Evolutionary conservation across 1,140 invertebrate species (phyloP), one percentile per base, ranked within the genome.

Genomic region (Rhagoletis pomonella): DNA sequence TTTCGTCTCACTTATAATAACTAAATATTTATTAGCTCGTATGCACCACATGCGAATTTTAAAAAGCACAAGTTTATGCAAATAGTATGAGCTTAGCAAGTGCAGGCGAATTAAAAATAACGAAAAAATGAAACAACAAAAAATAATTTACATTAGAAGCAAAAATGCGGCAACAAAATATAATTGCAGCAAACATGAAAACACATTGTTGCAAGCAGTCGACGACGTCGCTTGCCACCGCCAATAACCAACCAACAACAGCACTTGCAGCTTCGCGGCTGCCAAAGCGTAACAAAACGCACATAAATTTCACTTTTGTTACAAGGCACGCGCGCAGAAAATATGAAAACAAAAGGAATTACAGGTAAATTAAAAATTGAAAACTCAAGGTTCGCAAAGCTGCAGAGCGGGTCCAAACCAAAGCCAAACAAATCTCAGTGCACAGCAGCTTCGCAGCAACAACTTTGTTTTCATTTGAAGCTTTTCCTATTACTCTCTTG

Each of bases 231-330:
- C 17, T 19, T 19, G 62, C 62, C 62, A 2, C 10, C 17, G 62
- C 65, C 10, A 19, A 19, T n/a, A 64, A 14, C 9, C 17, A 17
- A 77, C 12, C 42, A 77, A n/a, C 47, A 50, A 14, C 7, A 47
- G 73, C 73, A 81, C 47, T 81, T 81, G 19, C 73, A 81, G 47
- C 47, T 81, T 81, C 73, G 73, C 73, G 73, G 73, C 73, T 55
- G 47, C n/a, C 73, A 58, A 55, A 81, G 47, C 73, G 73, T 81
- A 81, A 55, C 44, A 81, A 81, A 55, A 55, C 19, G 47, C 69
- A 47, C 47, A 9, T 47, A 73, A 81, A 19, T 81, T 81, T 81
- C 73, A 81, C 73, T 81, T 81, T 81, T 81, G 73, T 81, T 81
- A 55, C 73, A 81, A 81, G 73, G 47, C 73, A 81, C 73, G 73